Evolutionary conservation across 2,113 vertebrate species (phyloP), one percentile per base, ranked within the genome.

Genomic region (Podarcis cretensis): DNA sequence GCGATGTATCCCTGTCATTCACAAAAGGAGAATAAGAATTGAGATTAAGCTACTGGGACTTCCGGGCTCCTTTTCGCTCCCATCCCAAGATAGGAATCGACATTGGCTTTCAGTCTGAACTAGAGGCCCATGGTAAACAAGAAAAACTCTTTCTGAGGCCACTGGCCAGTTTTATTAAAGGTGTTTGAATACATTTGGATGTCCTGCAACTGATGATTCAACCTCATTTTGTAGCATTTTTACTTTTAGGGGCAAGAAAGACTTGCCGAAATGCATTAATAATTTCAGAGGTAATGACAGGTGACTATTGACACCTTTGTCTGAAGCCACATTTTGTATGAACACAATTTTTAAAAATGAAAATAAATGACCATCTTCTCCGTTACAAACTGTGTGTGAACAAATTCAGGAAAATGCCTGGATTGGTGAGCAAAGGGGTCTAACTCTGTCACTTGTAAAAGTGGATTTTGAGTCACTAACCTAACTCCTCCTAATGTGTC

Each of bases 1-100:
- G 96, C 97, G 3, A 97, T 90, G 6, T 97, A 97, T 0, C 95
- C 95, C 97, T 97, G 91, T 1, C 7, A 9, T 30, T 74, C 7
- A 73, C 2, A 76, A 90, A 35, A 94, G 7, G 12, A 87, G n/a
- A 74, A 91, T 32, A 90, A 27, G 87, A 87, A 20, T 7, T 32
- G 6, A 59, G 40, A 63, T 63, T n/a, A 35, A 7, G 5, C 4
- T 25, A 20, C 32, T 1, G 35, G 21, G 65, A 10, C 30, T 1
- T 1, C 10, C 7, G 40, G 10, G 30, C 16, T n/a, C n/a, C 7
- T 27, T 5, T n/a, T 30, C 6, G 2, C 27, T 69, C 25, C 57
- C 6, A 27, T 2, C 32, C 20, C 4, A 12, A 65, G 3, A 16
- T 35, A 59, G 20, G 80, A 65, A 9, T 81, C n/a, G 2, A 18